Conservation (phyloP, 2,797 vertebrate species). For the Pitangus sulphuratus region DNA sequence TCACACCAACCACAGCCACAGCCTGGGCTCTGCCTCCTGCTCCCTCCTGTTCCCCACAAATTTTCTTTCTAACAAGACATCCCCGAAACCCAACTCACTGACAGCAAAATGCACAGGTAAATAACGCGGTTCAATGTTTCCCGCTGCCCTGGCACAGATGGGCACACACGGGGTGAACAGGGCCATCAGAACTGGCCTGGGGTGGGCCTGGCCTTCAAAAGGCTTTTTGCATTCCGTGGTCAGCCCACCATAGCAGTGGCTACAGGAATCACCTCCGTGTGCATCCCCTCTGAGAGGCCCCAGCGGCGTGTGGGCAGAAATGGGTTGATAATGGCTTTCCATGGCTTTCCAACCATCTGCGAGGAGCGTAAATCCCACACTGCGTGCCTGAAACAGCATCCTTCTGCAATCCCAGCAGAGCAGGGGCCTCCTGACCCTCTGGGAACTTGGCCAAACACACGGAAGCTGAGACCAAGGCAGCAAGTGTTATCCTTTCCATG, state of each 20-base stretch:
- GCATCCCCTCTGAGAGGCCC: not conserved
- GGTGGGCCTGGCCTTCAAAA: not conserved
- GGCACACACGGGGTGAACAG: accelerated
- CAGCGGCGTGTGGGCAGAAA: not conserved
- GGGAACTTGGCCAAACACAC: not conserved
- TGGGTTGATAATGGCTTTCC: not conserved
- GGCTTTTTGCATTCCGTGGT: not conserved
- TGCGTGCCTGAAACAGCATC: not conserved
- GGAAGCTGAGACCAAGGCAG: not conserved
- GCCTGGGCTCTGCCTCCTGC: not conserved
- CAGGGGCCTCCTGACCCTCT: not conserved
- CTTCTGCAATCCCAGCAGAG: not conserved
- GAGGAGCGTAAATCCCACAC: not conserved
- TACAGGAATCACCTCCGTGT: not conserved
- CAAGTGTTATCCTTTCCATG: no score
- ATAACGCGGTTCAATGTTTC: not conserved
- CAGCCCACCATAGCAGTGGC: not conserved
- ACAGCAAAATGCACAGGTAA: not conserved
- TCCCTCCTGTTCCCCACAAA: not conserved
- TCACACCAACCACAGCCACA: not conserved
- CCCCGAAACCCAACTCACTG: not conserved
- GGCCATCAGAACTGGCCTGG: no score
- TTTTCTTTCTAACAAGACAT: not conserved
- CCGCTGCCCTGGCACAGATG: not conserved
- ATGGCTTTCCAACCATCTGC: not conserved